These are phyloP conservation scores for Ophonus ardosiacus DNA, from an alignment of 2,888 invertebrate genomes.

Conservation along the genomic window DNA sequence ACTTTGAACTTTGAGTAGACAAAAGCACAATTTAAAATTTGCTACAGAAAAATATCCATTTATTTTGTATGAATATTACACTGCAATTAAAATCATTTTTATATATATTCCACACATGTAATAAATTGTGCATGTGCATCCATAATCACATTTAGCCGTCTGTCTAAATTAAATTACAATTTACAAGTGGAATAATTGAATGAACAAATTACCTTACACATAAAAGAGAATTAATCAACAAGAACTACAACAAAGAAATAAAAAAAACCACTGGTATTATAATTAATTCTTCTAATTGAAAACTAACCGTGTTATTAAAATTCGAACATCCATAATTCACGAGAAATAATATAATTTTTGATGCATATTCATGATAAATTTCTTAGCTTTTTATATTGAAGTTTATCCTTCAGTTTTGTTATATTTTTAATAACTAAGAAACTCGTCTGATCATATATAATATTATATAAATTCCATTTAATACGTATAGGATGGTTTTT, in stretches of 20 bases:
- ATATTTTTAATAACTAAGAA: too few species aligned
- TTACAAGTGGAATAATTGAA: slow-evolving; percentile 32
- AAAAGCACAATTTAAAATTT: too few species aligned
- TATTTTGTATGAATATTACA: background rate
- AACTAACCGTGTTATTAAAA: slow-evolving; percentile 44
- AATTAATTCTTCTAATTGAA: slow-evolving; percentile 42
- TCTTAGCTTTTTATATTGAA: background rate
- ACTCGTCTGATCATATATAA: too few species aligned
- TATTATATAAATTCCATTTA: too few species aligned
- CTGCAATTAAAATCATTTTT: background rate
- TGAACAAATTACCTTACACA: slow-evolving; percentile 20
- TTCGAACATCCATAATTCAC: slow-evolving; percentile 10
- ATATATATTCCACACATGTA: background rate
- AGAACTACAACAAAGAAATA: background rate
- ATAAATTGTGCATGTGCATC: slow-evolving; percentile 14
- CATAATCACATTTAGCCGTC: background rate
- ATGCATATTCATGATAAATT: slow-evolving; percentile 47
- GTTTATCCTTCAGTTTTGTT: too few species aligned
- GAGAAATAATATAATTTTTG: slow-evolving; percentile 29
- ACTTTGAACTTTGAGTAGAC: too few species aligned
- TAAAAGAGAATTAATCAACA: slow-evolving; percentile 32
- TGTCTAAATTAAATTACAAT: slow-evolving; percentile 1
- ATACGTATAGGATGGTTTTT: too few species aligned
- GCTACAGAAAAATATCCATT: background rate
- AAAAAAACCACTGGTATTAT: background rate